Evolutionary conservation across 2,888 invertebrate genomes (phyloP).

Genomic region (Gasteruption jaculator): DNA sequence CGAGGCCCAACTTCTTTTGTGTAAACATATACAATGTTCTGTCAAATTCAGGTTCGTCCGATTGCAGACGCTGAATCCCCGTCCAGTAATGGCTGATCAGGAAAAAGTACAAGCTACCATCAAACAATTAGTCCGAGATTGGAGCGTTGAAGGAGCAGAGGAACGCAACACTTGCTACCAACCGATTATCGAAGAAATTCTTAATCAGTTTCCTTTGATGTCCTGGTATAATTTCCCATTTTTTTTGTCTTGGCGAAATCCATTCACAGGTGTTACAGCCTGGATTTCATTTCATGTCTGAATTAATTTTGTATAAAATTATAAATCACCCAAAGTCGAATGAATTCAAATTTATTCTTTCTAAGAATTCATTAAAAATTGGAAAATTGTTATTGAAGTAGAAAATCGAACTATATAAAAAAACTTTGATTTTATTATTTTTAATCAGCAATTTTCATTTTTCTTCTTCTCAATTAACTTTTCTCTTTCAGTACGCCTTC

Average conservation of each 20-base stretch:
- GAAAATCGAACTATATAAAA: no score
- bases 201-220: slow-evolving; percentile 65
- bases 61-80: slow-evolving; percentile 42
- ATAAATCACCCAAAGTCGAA: slow-evolving; percentile 11
- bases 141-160: slow-evolving; percentile 79
- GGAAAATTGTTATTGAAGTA: no score
- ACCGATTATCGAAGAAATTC: slow-evolving; percentile 83
- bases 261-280: no score
- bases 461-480: no score
- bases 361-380: slow-evolving; percentile 21
- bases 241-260: neutral
- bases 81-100: slow-evolving; percentile 52
- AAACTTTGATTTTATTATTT: no score
- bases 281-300: no score
- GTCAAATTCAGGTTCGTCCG: slow-evolving; percentile 39
- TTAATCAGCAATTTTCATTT: no score
- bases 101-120: slow-evolving; percentile 89
- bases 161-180: slow-evolving; percentile 85
- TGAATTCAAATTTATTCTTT: slow-evolving; percentile 9
- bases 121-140: slow-evolving; percentile 95
- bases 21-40: slow-evolving; percentile 31
- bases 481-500: slow-evolving; percentile 48
- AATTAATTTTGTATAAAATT: slow-evolving; percentile 21
- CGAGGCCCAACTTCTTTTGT: no score
- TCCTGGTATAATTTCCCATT: slow-evolving; percentile 49